Percentiles rank a stretch among this genome's conserved stretches.
Conservation (phyloP, 2,888 invertebrate genomes). For the Falcaria lacertinaria region DNA sequence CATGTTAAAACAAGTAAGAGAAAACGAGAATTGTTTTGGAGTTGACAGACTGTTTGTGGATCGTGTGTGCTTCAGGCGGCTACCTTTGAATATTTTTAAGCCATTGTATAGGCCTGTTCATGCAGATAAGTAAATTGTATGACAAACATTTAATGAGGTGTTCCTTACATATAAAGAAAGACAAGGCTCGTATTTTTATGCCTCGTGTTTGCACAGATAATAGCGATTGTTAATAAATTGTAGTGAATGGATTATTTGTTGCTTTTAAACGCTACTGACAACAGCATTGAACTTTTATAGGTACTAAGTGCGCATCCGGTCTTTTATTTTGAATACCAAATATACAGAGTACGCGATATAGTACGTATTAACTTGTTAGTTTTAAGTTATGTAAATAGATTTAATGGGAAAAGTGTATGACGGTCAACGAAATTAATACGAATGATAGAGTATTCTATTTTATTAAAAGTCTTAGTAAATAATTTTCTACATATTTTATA, state of each 20-base stretch:
- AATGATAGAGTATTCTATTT: too few species aligned
- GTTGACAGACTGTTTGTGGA: slow-evolving; percentile 10
- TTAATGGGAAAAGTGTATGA: background rate
- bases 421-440: background rate
- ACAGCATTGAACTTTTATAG: slow-evolving; percentile 36
- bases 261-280: slow-evolving; percentile 42
- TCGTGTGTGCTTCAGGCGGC: slow-evolving; percentile 29
- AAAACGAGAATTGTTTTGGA: slow-evolving; percentile 6
- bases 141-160: slow-evolving; percentile 62
- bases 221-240: slow-evolving; percentile 50
- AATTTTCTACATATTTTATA: too few species aligned
- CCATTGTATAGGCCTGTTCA: slow-evolving; percentile 50
- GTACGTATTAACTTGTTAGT: slow-evolving; percentile 21
- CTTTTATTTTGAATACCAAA: slow-evolving; percentile 45
- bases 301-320: slow-evolving; percentile 48
- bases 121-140: slow-evolving; percentile 50
- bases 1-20: slow-evolving; percentile 10
- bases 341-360: slow-evolving; percentile 32
- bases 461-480: too few species aligned
- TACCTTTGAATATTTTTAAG: slow-evolving; percentile 52
- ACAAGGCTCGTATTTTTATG: slow-evolving; percentile 27
- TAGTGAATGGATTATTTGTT: slow-evolving; percentile 53
- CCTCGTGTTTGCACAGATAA: slow-evolving; percentile 38
- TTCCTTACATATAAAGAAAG: slow-evolving; percentile 50
- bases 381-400: slow-evolving; percentile 8